A percentile compares a stretch with the other conserved stretches of the same genome.
phyloP scores from a whole-genome alignment of 2,888 invertebrate genomes.

The Hermaeophaga mercurialis region DNA sequence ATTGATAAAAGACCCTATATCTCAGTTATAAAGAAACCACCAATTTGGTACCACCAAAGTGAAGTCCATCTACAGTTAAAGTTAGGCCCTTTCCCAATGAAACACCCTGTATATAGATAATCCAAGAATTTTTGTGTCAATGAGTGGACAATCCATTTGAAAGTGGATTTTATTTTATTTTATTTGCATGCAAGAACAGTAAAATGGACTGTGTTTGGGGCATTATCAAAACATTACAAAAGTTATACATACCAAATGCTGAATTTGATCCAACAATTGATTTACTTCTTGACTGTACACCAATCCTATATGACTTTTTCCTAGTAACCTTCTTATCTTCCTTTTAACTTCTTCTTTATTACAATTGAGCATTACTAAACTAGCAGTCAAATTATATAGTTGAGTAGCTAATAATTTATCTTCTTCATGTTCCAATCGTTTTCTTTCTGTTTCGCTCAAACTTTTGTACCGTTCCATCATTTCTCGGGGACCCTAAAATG shows the following conservation, averaged over 20 bases:
- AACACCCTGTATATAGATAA: too few species aligned
- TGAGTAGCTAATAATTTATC: conserved; percentile 94
- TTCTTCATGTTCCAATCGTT: conserved; percentile 96
- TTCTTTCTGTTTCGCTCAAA: conserved; percentile 88
- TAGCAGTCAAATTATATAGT: conserved; percentile 94
- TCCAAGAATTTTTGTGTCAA: too few species aligned
- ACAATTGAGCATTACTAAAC: conserved; percentile 91
- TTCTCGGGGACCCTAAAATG: conserved; percentile 79
- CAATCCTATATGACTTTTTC: conserved; percentile 98
- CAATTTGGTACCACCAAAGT: too few species aligned
- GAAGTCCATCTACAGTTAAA: too few species aligned
- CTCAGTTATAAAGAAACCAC: too few species aligned
- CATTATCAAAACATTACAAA: too few species aligned
- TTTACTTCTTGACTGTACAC: conserved; percentile 98
- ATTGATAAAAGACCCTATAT: too few species aligned
- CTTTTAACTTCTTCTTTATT: conserved; percentile 82
- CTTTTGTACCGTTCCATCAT: conserved; percentile 99
- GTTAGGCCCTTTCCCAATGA: too few species aligned
- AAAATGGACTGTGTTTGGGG: too few species aligned
- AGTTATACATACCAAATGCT: conserved; percentile 86
- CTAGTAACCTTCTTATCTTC: conserved; percentile 88
- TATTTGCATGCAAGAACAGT: too few species aligned
- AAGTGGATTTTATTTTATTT: too few species aligned
- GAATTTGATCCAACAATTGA: conserved; percentile 91
- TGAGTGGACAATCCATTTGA: too few species aligned